These are phyloP conservation scores for Neelides sp. DNA, from an alignment of 1,140 invertebrate genomes.

Conservation along the genomic window DNA sequence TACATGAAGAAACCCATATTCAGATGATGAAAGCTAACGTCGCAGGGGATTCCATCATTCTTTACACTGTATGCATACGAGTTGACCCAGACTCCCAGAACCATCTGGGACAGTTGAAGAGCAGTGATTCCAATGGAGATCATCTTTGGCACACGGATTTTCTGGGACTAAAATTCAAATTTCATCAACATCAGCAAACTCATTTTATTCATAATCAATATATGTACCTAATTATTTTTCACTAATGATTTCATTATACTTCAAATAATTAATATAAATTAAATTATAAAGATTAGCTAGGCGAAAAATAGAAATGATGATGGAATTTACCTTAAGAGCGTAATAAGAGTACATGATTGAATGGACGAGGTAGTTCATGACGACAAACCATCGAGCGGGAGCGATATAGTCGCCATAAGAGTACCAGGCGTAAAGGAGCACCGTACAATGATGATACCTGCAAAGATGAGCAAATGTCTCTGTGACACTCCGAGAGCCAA, in stretches of 20 bases:
- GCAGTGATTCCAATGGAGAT: slow-evolving; percentile 86
- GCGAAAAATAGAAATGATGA: too few species aligned
- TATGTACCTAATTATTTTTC: not conserved
- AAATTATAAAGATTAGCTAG: too few species aligned
- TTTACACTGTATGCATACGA: slow-evolving; percentile 60
- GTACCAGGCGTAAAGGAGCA: slow-evolving; percentile 92
- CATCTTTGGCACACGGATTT: slow-evolving; percentile 66
- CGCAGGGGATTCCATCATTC: slow-evolving; percentile 54
- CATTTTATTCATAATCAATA: not conserved
- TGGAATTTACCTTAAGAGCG: slow-evolving; percentile 20
- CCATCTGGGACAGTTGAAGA: slow-evolving; percentile 90
- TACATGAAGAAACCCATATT: slow-evolving; percentile 87
- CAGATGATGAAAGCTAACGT: slow-evolving; percentile 75
- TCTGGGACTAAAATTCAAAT: slow-evolving; percentile 44
- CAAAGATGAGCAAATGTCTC: too few species aligned
- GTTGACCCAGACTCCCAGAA: slow-evolving; percentile 81
- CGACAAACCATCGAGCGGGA: slow-evolving; percentile 93
- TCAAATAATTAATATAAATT: not conserved
- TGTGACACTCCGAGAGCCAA: too few species aligned
- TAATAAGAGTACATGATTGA: slow-evolving; percentile 49
- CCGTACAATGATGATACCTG: slow-evolving; percentile 72
- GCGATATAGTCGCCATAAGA: slow-evolving; percentile 92
- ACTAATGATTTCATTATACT: not conserved
- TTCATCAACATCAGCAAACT: not conserved
- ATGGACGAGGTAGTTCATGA: slow-evolving; percentile 49